Evolutionary conservation across 2,113 vertebrate species (phyloP).

Genomic region (Mastomys natalensis): DNA sequence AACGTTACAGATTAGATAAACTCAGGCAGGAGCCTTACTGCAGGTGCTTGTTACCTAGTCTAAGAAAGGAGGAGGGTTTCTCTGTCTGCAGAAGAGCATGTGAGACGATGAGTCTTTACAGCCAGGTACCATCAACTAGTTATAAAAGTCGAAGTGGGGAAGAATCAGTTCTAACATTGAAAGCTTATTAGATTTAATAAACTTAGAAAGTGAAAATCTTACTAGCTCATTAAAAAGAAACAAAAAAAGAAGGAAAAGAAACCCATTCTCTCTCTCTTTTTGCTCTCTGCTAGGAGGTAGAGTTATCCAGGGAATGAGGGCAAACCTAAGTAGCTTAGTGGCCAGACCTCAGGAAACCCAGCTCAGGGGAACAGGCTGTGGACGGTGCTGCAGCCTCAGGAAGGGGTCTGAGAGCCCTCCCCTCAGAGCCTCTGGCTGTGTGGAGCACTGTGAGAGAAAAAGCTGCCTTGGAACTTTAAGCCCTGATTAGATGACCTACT

Average conservation of each 20-base stretch:
- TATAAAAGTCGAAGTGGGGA: not conserved
- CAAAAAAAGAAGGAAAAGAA: too few relatives aligned
- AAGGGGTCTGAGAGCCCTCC: not conserved
- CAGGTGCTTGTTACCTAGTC: not conserved
- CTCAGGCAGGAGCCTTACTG: not conserved
- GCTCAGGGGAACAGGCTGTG: not conserved
- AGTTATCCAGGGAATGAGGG: not conserved
- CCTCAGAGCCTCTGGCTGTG: not conserved
- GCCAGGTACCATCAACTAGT: conserved; percentile 5
- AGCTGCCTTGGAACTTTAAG: not conserved
- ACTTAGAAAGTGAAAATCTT: conserved; percentile 46
- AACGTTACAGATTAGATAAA: conserved; percentile 22
- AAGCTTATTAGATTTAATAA: conserved; percentile 63
- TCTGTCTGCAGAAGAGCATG: not conserved
- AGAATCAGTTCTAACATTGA: conserved; percentile 47
- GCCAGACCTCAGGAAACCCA: not conserved
- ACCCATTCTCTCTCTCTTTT: not conserved
- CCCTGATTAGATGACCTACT: not conserved
- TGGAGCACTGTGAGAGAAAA: too few relatives aligned
- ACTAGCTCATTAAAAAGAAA: conserved; percentile 1
- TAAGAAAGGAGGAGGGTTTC: not conserved
- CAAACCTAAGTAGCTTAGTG: not conserved
- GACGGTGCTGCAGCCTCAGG: not conserved
- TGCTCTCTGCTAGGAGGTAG: not conserved
- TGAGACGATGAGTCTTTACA: conserved; percentile 1